phyloP scores from a whole-genome alignment of 35 echinoderm and acorn worm species.

The Acanthaster planci region DNA sequence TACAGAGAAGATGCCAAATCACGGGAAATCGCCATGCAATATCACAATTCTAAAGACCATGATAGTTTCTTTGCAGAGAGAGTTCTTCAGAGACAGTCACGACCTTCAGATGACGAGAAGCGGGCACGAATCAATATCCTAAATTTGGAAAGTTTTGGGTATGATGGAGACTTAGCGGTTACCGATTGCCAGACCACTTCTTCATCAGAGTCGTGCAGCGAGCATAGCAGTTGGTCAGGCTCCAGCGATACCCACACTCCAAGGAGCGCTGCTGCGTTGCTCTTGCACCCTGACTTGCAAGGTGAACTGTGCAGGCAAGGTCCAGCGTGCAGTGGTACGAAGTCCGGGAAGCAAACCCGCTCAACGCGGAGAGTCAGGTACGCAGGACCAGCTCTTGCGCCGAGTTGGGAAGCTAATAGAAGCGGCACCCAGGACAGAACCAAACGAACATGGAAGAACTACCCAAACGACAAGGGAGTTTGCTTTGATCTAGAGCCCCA shows the following conservation, averaged over 20 bases:
- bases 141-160: neutral
- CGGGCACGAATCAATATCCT: neutral
- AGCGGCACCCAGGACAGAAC: conserved; percentile 9
- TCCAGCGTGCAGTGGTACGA: neutral
- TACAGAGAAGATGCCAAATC: neutral
- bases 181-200: neutral
- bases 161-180: neutral
- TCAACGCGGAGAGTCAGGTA: conserved; percentile 7
- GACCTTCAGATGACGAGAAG: neutral
- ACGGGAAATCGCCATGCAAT: neutral
- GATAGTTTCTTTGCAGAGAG: neutral
- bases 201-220: conserved; percentile 11
- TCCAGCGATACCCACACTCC: neutral
- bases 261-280: neutral
- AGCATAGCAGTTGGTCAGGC: neutral
- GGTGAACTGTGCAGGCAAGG: neutral
- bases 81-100: neutral
- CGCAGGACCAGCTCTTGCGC: neutral
- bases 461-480: neutral
- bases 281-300: neutral
- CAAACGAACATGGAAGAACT: conserved; percentile 1
- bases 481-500: too few relatives aligned
- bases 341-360: neutral
- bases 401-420: too few relatives aligned
- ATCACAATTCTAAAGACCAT: neutral